A percentile compares a stretch with the other conserved stretches of the same genome.
Conservation (phyloP, 2,113 vertebrate genomes). For the chimpanzee (Pan troglodytes) region NHGRI_mPanTro3-v2.1_pri NC_072410.2:10422501-10423000, state of each 20-base stretch:
- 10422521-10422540: neutral
- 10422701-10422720: neutral
- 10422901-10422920: neutral
- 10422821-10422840: neutral
- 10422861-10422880: rapidly evolving
- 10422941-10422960: neutral
- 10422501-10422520: neutral
- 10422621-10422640: neutral
- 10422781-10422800: neutral
- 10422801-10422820: neutral
- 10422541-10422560: neutral
- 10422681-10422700: neutral
- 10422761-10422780: neutral
- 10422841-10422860: neutral
- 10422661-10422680: neutral
- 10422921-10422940: neutral
- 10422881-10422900: neutral
- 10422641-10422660: neutral
- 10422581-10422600: neutral
- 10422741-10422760: neutral
- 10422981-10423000: neutral
- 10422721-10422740: neutral
- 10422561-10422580: neutral
- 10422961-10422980: neutral
- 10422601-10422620: neutral